These are phyloP conservation scores for Syngnathus typhle DNA, from an alignment of 2,113 vertebrate species.

Conservation along the genomic window DNA sequence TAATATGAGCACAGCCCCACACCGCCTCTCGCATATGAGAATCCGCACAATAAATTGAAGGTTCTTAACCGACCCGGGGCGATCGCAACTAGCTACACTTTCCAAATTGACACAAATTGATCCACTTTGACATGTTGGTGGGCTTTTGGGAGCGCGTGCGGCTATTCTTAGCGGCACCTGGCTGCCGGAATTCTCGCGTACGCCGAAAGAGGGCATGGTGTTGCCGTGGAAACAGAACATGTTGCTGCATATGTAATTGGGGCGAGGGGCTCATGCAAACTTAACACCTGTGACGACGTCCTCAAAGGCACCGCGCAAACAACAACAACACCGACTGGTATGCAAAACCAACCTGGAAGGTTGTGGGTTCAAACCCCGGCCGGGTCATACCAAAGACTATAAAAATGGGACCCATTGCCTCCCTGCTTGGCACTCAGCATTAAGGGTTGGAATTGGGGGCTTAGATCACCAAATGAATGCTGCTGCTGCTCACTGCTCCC, in stretches of 20 bases:
- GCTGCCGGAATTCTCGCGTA: conserved; percentile 17
- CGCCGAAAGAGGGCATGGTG: conserved; percentile 21
- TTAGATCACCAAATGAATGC: no score
- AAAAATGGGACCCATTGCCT: no score
- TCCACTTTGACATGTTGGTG: conserved; percentile 33
- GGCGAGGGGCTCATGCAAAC: conserved; percentile 11
- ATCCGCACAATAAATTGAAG: conserved; percentile 12
- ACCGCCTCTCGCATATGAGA: conserved; percentile 7
- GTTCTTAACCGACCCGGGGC: conserved; percentile 33
- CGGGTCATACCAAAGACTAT: no score
- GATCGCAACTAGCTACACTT: conserved; percentile 43
- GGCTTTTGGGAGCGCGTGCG: conserved; percentile 6
- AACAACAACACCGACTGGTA: conserved; percentile 9
- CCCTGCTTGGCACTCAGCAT: no score
- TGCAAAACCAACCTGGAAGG: background rate
- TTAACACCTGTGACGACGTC: conserved; percentile 36
- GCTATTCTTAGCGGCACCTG: conserved; percentile 22
- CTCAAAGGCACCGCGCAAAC: conserved; percentile 16
- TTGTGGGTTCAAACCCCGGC: no score
- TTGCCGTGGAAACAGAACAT: conserved; percentile 59
- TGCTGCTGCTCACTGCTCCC: no score
- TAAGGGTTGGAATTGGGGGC: no score
- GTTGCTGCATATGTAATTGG: conserved; percentile 32
- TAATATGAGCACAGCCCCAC: conserved; percentile 45
- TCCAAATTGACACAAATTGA: conserved; percentile 52